Percentiles rank a stretch among this genome's conserved stretches.
Evolutionary conservation across 2,888 invertebrate species (phyloP).

Genomic region (Clepsis dumicolana): DNA sequence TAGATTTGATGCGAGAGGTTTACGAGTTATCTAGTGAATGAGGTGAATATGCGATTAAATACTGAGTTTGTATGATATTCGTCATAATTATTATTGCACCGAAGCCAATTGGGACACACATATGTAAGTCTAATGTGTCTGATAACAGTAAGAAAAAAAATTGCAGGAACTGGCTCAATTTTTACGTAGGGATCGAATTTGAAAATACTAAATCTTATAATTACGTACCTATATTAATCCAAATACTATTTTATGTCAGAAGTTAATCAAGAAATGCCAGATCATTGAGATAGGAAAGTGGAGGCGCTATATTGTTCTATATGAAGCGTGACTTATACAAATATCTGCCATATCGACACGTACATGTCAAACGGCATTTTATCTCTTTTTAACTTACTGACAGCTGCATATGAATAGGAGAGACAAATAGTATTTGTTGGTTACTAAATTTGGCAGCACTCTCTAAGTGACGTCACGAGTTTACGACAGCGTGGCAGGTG

Average conservation of each 20-base stretch:
- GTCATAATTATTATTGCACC: background rate
- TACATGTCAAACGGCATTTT: no score
- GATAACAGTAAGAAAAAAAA: background rate
- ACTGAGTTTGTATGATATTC: conserved; percentile 1
- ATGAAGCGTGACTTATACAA: no score
- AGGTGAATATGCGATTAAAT: background rate
- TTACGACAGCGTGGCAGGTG: no score
- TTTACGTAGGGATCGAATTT: background rate
- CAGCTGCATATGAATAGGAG: no score
- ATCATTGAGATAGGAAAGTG: no score
- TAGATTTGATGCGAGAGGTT: conserved; percentile 10
- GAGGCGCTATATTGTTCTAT: no score
- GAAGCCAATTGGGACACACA: background rate
- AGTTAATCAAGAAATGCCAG: background rate
- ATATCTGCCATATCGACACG: no score
- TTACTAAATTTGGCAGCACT: no score
- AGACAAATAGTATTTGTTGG: no score
- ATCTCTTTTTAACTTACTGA: no score
- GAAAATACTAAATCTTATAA: background rate
- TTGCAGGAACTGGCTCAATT: background rate
- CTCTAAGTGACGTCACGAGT: no score
- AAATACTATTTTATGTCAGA: background rate
- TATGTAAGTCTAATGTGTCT: no score
- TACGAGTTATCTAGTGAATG: background rate
- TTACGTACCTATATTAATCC: background rate